Base-by-base conservation (phyloP, 2,888 invertebrate genomes). In the Nemoura dubitans region DNA sequence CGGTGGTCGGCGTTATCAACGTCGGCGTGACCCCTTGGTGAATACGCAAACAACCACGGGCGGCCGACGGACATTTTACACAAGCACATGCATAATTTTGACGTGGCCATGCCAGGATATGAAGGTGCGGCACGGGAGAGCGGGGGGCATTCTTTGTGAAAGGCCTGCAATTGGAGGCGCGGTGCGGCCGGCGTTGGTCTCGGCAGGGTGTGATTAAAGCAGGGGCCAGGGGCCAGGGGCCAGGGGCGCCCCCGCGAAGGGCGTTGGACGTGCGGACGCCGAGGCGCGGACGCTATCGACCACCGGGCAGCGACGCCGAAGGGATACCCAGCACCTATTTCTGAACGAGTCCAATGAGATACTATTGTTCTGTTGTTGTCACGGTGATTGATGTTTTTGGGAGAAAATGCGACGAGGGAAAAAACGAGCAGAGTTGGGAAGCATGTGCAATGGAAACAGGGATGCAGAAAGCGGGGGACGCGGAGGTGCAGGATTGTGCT, bases 181-280 rank as follows among this genome's bases (percentile, higher is more conserved):
- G n/a, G n/a, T n/a, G n/a, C n/a, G n/a, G n/a, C n/a, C n/a, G 87
- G 16, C 21, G 59, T 59, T 59, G 59, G 36, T 36, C 36, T 36
- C 59, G 87, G 84, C 80, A 80, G 87, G 86, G 85, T 85, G 86
- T 87, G 86, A 87, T 85, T 86, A 87, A 87, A 59, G 87, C 85
- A 59, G 83, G 86, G 87, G 42, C 59, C n/a, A 81, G 86, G 26
- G 26, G n/a, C n/a, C n/a, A 80, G 14, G 26, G 80, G 28, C n/a
- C 80, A 26, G 27, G 27, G 27, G 81, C 81, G 21, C 81, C 81
- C 81, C 21, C 21, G 81, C 30, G 28, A 59, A 21, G 59, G 59
- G 59, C 59, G 59, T 1, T 59, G 59, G 59, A 16, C 10, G 36
- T 36, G 36, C 2, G 59, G 59, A 59, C 59, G 21, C 59, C 6